A percentile compares a stretch with the other conserved stretches of the same genome.
These are phyloP conservation scores for Lycophotia porphyrea DNA, from an alignment of 2,888 invertebrate genomes.

Conservation along the genomic window DNA sequence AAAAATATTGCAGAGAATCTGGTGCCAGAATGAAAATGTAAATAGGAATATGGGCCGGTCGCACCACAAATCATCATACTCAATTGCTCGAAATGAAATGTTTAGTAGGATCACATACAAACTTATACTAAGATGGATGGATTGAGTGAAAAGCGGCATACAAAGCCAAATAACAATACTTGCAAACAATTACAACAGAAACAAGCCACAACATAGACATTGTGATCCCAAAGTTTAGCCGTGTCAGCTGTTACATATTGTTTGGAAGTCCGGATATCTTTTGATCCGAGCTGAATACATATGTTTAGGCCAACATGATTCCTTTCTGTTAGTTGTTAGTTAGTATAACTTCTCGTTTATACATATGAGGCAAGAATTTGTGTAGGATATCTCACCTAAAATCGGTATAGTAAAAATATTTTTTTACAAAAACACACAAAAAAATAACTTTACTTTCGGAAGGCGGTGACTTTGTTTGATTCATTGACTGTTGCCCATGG, in stretches of 20 bases:
- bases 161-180: conserved; percentile 15
- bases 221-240: conserved; percentile 46
- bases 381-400: neutral
- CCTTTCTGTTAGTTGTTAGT: conserved; percentile 1
- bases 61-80: neutral
- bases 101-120: neutral
- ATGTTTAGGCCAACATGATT: conserved; percentile 24
- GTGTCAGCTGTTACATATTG: conserved; percentile 45
- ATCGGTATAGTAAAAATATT: neutral
- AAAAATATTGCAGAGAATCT: conserved; percentile 5
- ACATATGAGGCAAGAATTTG: neutral
- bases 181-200: conserved; percentile 18
- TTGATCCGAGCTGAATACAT: conserved; percentile 57
- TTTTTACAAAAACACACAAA: neutral
- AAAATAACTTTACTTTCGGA: neutral
- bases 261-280: conserved; percentile 56
- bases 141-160: neutral
- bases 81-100: no score
- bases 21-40: neutral
- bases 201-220: conserved; percentile 14
- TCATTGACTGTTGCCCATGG: neutral
- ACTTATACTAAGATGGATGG: conserved; percentile 1
- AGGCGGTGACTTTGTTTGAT: neutral
- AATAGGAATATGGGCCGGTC: neutral
- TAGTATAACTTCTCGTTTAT: neutral